phyloP scores from a whole-genome alignment of 2,888 invertebrate species.

The Pyrrhosoma nymphula region DNA sequence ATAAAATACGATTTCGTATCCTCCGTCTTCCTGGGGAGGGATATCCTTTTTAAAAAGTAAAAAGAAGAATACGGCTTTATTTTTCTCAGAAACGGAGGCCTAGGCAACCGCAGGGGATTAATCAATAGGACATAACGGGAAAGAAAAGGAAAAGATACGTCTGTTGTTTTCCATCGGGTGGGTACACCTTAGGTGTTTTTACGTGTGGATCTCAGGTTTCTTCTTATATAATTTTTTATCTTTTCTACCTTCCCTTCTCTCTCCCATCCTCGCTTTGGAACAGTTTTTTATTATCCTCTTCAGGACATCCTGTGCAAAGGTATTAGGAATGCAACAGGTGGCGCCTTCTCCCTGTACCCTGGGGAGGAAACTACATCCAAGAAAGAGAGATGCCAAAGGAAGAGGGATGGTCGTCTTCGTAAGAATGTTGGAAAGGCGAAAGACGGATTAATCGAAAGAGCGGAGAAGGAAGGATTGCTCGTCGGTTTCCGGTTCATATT shows the following conservation, averaged over 20 bases:
- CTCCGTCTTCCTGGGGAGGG: background rate
- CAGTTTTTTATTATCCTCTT: slow-evolving; percentile 49
- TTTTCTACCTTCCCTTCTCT: background rate
- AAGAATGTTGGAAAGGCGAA: background rate
- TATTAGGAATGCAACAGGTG: slow-evolving; percentile 66
- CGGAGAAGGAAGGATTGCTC: background rate
- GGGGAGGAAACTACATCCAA: background rate
- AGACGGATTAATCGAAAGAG: background rate
- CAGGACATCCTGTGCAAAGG: background rate
- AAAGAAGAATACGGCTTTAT: background rate
- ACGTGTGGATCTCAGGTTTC: background rate
- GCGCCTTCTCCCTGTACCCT: background rate
- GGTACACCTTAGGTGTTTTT: slow-evolving; percentile 23
- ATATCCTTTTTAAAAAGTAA: background rate
- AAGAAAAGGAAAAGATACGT: background rate
- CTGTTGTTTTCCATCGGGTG: background rate
- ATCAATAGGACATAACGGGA: background rate
- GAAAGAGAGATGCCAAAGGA: background rate
- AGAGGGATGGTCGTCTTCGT: background rate
- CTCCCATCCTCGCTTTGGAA: slow-evolving; percentile 6
- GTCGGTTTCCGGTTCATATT: background rate
- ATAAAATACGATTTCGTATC: background rate
- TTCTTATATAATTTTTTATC: background rate
- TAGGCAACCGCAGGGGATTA: background rate
- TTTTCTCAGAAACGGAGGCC: background rate